phyloP scores from a whole-genome alignment of 2,888 invertebrate genomes.

The Clistopyga incitator region DNA sequence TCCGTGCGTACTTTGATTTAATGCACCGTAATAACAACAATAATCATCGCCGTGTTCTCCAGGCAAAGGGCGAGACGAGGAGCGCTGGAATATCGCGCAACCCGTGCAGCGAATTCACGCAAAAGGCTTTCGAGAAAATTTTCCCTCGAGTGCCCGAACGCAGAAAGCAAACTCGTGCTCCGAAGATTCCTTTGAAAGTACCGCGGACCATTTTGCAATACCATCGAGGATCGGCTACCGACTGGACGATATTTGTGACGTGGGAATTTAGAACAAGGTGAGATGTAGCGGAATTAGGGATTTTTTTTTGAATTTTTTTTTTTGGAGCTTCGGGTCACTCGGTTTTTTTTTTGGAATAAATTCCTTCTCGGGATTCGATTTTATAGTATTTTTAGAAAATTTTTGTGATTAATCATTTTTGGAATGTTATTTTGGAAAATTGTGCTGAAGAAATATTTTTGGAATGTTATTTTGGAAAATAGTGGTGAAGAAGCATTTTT shows the following conservation, averaged over 20 bases:
- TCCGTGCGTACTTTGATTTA: slow-evolving; percentile 38
- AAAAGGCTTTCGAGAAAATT: slow-evolving; percentile 16
- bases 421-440: too few relatives aligned
- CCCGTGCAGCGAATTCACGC: slow-evolving; percentile 15
- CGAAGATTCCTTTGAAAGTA: slow-evolving; percentile 56
- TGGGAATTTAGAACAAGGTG: slow-evolving; percentile 34
- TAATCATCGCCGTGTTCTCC: slow-evolving; percentile 37
- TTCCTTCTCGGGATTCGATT: too few relatives aligned
- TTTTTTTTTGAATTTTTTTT: slow-evolving; percentile 21
- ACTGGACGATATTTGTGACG: slow-evolving; percentile 50
- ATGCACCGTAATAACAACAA: slow-evolving; percentile 34
- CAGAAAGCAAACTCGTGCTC: slow-evolving; percentile 53
- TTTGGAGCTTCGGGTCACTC: not conserved
- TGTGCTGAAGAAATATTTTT: too few relatives aligned
- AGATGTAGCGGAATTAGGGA: slow-evolving; percentile 51
- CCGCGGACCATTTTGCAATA: slow-evolving; percentile 46
- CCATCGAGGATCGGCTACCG: not conserved
- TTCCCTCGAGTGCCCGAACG: slow-evolving; percentile 1
- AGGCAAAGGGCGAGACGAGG: slow-evolving; percentile 11
- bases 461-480: too few relatives aligned
- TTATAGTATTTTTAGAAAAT: too few relatives aligned
- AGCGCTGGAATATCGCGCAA: slow-evolving; percentile 24
- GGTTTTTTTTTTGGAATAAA: too few relatives aligned
- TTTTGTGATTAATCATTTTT: too few relatives aligned
- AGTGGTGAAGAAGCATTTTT: too few relatives aligned